Evolutionary conservation across 2,113 vertebrate species (phyloP).

Genomic region (Urocitellus parryii): DNA sequence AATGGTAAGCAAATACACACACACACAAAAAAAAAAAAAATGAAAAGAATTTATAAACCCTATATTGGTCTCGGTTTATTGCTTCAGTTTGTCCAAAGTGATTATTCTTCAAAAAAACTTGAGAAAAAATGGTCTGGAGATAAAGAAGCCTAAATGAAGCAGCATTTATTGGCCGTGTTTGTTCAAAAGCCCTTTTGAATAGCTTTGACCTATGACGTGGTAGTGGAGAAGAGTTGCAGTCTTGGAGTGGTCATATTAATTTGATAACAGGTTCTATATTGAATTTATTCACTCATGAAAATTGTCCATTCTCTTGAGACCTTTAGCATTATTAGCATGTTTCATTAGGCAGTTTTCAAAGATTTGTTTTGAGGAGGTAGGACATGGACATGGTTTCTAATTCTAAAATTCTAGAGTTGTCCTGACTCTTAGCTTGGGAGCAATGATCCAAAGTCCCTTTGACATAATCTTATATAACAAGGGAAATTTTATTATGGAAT

Average conservation of each 20-base stretch:
- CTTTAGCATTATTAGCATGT: background rate
- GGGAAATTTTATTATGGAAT: background rate
- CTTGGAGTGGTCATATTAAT: background rate
- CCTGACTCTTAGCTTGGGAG: background rate
- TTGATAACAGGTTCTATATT: background rate
- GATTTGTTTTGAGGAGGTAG: background rate
- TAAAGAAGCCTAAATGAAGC: background rate
- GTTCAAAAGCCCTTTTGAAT: background rate
- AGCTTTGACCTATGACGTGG: background rate
- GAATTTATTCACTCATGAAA: background rate
- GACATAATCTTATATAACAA: background rate
- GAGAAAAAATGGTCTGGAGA: background rate
- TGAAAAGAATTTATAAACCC: background rate
- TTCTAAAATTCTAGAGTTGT: background rate
- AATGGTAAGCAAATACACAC: background rate
- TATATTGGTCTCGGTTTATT: slow-evolving; percentile 18
- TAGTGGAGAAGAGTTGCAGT: background rate
- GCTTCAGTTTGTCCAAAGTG: background rate
- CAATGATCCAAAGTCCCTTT: background rate
- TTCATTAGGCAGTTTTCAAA: background rate
- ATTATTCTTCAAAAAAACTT: background rate
- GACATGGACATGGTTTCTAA: background rate
- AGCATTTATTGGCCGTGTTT: background rate
- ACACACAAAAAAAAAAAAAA: background rate
- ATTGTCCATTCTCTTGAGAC: background rate